Evolutionary conservation across 1,140 invertebrate species (phyloP).

Genomic region (Diprion similis): DNA sequence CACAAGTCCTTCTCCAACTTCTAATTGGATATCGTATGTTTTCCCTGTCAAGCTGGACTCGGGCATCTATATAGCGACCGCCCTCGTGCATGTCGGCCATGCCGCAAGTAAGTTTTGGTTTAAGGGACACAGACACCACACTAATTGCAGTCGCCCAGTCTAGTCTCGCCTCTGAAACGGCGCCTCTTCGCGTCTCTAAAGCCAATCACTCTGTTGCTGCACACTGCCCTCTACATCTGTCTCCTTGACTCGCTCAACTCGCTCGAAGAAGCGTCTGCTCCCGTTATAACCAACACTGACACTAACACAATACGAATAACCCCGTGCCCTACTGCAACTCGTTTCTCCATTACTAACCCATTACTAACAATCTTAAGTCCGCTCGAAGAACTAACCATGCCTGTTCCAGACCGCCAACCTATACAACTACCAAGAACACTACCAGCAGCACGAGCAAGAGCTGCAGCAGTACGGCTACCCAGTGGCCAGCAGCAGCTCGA

Average conservation of each 20-base stretch:
- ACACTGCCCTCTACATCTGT: no score
- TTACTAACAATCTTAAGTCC: constrained; percentile 25
- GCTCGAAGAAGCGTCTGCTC: no score
- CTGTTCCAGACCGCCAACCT: constrained; percentile 58
- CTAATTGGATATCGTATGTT: constrained; percentile 50
- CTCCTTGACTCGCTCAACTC: no score
- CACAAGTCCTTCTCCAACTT: constrained; percentile 11
- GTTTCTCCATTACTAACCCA: constrained; percentile 2
- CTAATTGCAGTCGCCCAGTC: neutral
- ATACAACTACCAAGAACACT: constrained; percentile 59
- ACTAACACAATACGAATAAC: no score
- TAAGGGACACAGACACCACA: neutral
- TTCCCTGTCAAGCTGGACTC: constrained; percentile 49
- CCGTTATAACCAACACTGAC: no score
- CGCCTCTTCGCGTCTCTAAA: neutral
- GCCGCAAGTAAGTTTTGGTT: constrained; percentile 45
- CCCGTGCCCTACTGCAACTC: no score
- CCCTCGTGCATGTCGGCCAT: constrained; percentile 44
- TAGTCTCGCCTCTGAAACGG: neutral
- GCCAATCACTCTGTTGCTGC: no score
- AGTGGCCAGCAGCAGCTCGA: constrained; percentile 57
- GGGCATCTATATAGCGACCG: constrained; percentile 44
- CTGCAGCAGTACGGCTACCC: constrained; percentile 58
- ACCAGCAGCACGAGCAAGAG: constrained; percentile 56
- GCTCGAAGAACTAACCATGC: constrained; percentile 43